A percentile compares a stretch with the other conserved stretches of the same genome.
phyloP scores from a whole-genome alignment of 2,888 invertebrate species.

The Xanthia togata region DNA sequence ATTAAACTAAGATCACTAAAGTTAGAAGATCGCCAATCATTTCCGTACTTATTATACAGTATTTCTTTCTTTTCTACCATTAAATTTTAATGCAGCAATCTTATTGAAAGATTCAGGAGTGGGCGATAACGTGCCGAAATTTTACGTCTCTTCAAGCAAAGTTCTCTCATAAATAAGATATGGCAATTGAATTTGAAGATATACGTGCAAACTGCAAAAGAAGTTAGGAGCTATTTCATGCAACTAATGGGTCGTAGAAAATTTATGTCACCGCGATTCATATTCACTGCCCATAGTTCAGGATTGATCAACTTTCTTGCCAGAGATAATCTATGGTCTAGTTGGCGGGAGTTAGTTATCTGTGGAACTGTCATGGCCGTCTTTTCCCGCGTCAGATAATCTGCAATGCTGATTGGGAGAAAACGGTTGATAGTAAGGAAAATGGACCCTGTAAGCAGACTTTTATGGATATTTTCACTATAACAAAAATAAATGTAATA shows the following conservation, averaged over 20 bases:
- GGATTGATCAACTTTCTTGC: constrained; percentile 11
- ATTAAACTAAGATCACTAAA: not conserved
- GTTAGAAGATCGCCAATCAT: not conserved
- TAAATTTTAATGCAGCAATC: not conserved
- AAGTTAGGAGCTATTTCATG: constrained; percentile 31
- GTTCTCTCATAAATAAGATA: constrained; percentile 33
- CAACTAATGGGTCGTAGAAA: constrained; percentile 33
- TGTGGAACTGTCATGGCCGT: constrained; percentile 33
- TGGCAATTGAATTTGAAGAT: constrained; percentile 21
- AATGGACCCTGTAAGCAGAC: not conserved
- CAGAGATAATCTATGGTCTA: constrained; percentile 20
- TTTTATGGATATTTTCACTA: not conserved
- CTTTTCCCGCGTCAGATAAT: constrained; percentile 17
- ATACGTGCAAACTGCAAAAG: constrained; percentile 21
- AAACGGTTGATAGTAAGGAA: constrained; percentile 19
- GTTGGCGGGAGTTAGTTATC: constrained; percentile 23
- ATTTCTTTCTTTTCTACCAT: not conserved
- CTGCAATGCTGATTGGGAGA: not conserved
- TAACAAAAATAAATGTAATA: not conserved
- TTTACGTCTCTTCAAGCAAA: constrained; percentile 18
- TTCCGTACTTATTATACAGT: not conserved
- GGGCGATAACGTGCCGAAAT: not conserved
- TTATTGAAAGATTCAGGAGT: constrained; percentile 4
- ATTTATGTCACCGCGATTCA: constrained; percentile 24
- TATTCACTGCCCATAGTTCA: constrained; percentile 12